Evolutionary conservation across 2,888 invertebrate genomes (phyloP).

Genomic region (Ochlodes sylvanus): DNA sequence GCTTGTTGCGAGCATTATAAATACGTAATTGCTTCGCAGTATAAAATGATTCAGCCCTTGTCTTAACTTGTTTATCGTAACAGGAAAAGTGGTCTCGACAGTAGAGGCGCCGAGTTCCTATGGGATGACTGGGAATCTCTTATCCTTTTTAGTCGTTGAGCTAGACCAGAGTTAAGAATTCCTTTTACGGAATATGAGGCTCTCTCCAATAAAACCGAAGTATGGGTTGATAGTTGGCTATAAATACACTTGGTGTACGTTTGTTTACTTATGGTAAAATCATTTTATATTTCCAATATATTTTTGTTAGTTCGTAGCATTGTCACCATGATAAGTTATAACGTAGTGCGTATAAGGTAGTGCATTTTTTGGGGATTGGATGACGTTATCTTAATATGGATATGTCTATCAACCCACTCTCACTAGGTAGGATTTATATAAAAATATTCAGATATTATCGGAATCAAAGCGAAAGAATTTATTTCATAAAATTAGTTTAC

Average conservation of each 20-base stretch:
- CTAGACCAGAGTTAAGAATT: constrained; percentile 7
- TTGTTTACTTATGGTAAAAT: background rate
- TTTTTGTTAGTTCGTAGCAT: background rate
- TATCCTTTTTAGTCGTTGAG: constrained; percentile 42
- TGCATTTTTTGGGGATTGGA: no score
- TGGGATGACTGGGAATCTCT: constrained; percentile 47
- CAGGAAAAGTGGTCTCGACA: constrained; percentile 59
- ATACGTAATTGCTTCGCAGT: constrained; percentile 55
- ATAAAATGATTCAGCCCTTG: constrained; percentile 64
- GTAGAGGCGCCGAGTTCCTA: constrained; percentile 49
- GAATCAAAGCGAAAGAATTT: no score
- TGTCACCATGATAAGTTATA: no score
- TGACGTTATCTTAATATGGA: no score
- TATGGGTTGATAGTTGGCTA: background rate
- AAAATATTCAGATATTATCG: no score
- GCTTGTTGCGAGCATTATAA: constrained; percentile 28
- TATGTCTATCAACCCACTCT: no score
- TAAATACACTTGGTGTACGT: background rate
- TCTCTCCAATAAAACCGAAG: no score
- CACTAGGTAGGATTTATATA: no score
- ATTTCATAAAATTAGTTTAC: no score
- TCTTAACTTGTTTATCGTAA: constrained; percentile 65
- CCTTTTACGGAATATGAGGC: background rate
- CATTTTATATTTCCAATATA: background rate
- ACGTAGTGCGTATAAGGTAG: no score